Evolutionary conservation across 2,797 vertebrate species (phyloP).

Genomic region (Malurus leucopterus): DNA sequence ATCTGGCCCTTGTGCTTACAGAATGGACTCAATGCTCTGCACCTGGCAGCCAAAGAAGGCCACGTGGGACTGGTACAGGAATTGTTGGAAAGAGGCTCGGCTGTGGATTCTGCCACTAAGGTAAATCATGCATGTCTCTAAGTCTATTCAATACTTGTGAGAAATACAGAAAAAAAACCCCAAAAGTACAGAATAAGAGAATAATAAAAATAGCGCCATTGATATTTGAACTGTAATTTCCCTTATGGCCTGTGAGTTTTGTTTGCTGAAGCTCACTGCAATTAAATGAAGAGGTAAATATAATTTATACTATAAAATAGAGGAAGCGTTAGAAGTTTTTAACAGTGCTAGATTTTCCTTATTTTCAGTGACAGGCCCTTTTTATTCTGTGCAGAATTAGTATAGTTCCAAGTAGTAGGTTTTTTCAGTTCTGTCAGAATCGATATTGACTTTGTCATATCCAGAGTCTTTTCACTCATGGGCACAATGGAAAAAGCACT

Average conservation of each 20-base stretch:
- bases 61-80: slow-evolving; percentile 94
- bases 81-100: slow-evolving; percentile 87
- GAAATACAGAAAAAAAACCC: not conserved
- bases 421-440: not conserved
- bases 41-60: slow-evolving; percentile 96
- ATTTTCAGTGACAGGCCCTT: not conserved
- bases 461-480: not conserved
- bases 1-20: slow-evolving; percentile 64
- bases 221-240: not conserved
- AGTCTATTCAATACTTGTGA: not conserved
- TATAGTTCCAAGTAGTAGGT: not conserved
- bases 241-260: fast-evolving
- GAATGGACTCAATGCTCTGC: slow-evolving; percentile 98
- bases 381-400: not conserved
- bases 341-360: not conserved
- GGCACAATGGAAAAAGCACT: not conserved
- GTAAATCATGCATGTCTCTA: slow-evolving; percentile 54
- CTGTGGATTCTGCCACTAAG: slow-evolving; percentile 94
- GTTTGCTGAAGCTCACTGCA: not conserved
- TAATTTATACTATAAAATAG: not conserved
- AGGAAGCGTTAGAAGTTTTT: not conserved
- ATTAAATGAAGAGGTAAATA: not conserved
- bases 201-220: not conserved
- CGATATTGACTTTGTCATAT: not conserved
- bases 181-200: not conserved